phyloP scores from a whole-genome alignment of 2,797 vertebrate species.

The Pseudochirops corinnae region DNA sequence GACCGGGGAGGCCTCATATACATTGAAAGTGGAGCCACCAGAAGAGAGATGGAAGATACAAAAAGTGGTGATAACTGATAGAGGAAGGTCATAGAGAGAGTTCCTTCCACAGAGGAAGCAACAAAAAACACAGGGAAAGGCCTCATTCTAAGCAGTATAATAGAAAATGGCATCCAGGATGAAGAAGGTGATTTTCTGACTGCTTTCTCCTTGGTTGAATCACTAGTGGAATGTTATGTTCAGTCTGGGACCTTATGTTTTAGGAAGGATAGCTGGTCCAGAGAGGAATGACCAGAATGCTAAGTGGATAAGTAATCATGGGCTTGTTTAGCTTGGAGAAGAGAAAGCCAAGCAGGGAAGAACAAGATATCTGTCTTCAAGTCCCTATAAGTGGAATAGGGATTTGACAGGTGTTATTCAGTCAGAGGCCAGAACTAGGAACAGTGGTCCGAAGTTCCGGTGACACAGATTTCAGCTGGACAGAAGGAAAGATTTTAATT shows the following conservation, averaged over 20 bases:
- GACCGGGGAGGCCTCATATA: background rate
- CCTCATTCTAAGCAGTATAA: background rate
- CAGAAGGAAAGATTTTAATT: background rate
- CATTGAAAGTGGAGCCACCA: background rate
- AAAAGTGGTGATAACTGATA: background rate
- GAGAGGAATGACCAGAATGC: background rate
- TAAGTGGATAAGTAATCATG: background rate
- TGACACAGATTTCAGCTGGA: background rate
- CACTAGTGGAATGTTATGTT: background rate
- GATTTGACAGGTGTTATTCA: background rate
- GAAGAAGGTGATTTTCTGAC: background rate
- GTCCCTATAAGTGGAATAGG: background rate
- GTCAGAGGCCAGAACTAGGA: background rate
- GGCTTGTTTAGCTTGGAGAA: background rate
- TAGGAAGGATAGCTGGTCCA: background rate
- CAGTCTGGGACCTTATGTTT: background rate
- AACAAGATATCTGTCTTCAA: background rate
- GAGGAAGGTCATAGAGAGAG: background rate
- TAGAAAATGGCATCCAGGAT: background rate
- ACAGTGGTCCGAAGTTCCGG: background rate
- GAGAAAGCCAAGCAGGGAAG: background rate
- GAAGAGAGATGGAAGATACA: background rate
- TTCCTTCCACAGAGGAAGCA: background rate
- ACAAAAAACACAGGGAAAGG: background rate
- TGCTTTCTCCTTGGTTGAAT: background rate